Conservation (phyloP, 2,888 invertebrate species). For the Dryobotodes eremita region DNA sequence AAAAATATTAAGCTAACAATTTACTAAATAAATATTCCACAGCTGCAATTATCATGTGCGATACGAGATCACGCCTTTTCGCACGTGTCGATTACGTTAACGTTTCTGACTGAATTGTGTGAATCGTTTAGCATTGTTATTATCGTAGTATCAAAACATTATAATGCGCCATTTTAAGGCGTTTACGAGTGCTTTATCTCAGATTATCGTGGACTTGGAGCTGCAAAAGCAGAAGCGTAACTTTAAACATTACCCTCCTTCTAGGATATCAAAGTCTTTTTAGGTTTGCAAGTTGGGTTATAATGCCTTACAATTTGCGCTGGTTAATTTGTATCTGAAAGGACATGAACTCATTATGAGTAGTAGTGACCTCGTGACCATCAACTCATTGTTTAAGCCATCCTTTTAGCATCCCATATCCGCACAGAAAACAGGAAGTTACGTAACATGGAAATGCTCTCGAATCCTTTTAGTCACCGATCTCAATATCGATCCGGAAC, state of each 20-base stretch:
- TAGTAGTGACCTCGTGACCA: background rate
- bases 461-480: background rate
- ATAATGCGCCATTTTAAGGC: slow-evolving; percentile 20
- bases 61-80: slow-evolving; percentile 44
- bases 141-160: slow-evolving; percentile 17
- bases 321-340: background rate
- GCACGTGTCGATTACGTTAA: slow-evolving; percentile 35
- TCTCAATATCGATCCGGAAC: slow-evolving; percentile 22
- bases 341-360: background rate
- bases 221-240: background rate
- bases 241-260: background rate
- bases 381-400: background rate
- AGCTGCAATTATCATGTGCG: slow-evolving; percentile 33
- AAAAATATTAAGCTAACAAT: slow-evolving; percentile 1
- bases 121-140: slow-evolving; percentile 46
- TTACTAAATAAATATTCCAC: slow-evolving; percentile 35
- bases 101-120: slow-evolving; percentile 15
- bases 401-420: background rate
- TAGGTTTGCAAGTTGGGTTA: background rate
- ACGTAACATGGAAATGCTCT: slow-evolving; percentile 2
- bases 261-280: background rate
- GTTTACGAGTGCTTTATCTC: background rate
- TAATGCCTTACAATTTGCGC: background rate
- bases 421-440: background rate
- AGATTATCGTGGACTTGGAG: background rate